Percentiles rank a stretch among this genome's conserved stretches.
Evolutionary conservation across 2,797 vertebrate species (phyloP).

Genomic region (Myotis findleyi): DNA sequence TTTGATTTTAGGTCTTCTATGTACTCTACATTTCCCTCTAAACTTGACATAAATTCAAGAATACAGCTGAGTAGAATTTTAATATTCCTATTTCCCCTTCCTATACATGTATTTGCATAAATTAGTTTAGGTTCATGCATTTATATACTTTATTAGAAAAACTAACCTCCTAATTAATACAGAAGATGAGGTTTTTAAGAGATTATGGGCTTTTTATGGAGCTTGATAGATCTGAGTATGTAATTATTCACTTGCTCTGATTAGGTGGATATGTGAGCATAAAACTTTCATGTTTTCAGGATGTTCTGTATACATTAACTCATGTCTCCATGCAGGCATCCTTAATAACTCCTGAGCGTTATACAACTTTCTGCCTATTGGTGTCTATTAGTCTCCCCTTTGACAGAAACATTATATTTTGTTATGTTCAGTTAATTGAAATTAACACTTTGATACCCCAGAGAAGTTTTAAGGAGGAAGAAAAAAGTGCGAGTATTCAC

Average conservation of each 20-base stretch:
- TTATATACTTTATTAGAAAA: constrained; percentile 14
- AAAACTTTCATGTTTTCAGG: constrained; percentile 54
- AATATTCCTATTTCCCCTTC: neutral
- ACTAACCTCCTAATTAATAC: neutral
- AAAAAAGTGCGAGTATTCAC: neutral
- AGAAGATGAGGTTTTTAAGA: neutral
- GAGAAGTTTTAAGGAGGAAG: neutral
- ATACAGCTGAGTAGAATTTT: neutral
- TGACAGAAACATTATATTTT: constrained; percentile 20
- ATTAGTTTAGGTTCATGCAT: neutral
- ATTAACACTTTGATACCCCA: neutral
- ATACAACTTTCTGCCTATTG: neutral
- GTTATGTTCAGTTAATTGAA: constrained; percentile 31
- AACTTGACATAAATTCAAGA: constrained; percentile 1
- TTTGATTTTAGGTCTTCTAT: neutral
- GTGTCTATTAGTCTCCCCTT: constrained; percentile 29
- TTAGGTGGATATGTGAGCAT: constrained; percentile 26
- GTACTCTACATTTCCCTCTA: neutral
- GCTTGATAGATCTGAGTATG: neutral
- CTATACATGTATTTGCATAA: constrained; percentile 8
- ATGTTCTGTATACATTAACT: constrained; percentile 36
- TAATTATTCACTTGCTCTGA: neutral
- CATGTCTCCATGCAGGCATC: constrained; percentile 62
- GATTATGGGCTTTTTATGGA: constrained; percentile 1
- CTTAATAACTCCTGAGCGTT: constrained; percentile 19